Conservation (phyloP, 2,113 vertebrate species). For the Odontesthes bonariensis region DNA sequence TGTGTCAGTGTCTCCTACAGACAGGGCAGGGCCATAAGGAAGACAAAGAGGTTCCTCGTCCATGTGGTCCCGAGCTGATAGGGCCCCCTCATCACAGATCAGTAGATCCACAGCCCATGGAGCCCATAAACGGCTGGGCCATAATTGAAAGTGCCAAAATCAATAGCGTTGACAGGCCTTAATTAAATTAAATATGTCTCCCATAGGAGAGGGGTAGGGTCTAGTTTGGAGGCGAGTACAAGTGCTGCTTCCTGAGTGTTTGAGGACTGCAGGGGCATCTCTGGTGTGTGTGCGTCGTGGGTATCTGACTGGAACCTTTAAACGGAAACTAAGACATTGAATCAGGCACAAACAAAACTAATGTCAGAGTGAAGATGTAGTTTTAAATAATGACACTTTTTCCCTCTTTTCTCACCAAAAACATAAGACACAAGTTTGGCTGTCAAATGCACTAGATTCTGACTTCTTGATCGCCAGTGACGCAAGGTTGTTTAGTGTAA, state of each 20-base stretch:
- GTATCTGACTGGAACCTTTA: neutral
- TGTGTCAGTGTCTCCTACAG: conserved; percentile 92
- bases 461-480: neutral
- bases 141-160: conserved; percentile 99
- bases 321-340: neutral
- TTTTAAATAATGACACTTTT: too few species aligned
- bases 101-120: conserved; percentile 94
- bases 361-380: too few species aligned
- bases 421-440: too few species aligned
- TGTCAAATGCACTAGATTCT: neutral
- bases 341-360: neutral
- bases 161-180: conserved; percentile 97
- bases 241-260: conserved; percentile 43
- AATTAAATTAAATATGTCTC: conserved; percentile 99
- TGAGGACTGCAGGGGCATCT: conserved; percentile 30
- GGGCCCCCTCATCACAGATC: conserved; percentile 93
- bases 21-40: conserved; percentile 88
- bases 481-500: neutral
- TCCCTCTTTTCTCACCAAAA: too few species aligned
- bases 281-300: neutral
- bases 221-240: conserved; percentile 35
- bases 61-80: conserved; percentile 98
- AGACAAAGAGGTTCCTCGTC: conserved; percentile 92
- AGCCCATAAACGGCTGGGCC: conserved; percentile 84
- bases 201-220: conserved; percentile 61